Evolutionary conservation across 2,888 invertebrate species (phyloP).

Genomic region (Dichetophora obliterata): DNA sequence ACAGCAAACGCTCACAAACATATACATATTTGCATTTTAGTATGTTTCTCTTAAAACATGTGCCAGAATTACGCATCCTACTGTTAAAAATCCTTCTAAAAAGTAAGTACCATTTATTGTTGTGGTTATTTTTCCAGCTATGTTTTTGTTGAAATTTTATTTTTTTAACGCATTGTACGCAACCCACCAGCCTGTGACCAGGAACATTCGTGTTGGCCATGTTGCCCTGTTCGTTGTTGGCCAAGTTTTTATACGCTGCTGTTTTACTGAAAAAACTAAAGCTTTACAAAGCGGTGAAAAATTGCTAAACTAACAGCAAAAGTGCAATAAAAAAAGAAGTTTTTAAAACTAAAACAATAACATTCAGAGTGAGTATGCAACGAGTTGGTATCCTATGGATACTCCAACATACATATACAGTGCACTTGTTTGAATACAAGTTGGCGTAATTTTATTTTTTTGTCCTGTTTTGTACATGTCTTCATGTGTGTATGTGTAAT

Average conservation of each 20-base stretch:
- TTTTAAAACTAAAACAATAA: conserved; percentile 6
- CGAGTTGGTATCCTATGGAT: background rate
- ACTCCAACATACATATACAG: background rate
- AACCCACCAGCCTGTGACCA: conserved; percentile 1
- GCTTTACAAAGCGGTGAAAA: conserved; percentile 28
- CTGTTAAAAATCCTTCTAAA: background rate
- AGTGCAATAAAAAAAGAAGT: background rate
- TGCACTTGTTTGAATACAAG: background rate
- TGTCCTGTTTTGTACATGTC: no score
- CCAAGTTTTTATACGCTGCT: background rate
- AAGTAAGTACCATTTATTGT: background rate
- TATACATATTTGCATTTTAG: background rate
- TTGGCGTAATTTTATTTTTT: background rate
- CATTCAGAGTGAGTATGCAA: background rate
- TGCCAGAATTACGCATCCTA: background rate
- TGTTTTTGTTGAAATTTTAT: background rate
- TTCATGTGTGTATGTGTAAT: background rate
- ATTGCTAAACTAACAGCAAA: background rate
- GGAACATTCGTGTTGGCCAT: background rate
- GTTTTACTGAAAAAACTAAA: background rate
- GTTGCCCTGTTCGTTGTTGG: background rate
- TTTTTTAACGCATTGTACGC: background rate
- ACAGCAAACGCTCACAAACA: background rate
- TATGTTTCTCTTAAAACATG: background rate
- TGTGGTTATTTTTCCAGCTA: background rate